A percentile compares a stretch with the other conserved stretches of the same genome.
phyloP scores from a whole-genome alignment of 1,140 invertebrate species.

The Paracyclopina nana region DNA sequence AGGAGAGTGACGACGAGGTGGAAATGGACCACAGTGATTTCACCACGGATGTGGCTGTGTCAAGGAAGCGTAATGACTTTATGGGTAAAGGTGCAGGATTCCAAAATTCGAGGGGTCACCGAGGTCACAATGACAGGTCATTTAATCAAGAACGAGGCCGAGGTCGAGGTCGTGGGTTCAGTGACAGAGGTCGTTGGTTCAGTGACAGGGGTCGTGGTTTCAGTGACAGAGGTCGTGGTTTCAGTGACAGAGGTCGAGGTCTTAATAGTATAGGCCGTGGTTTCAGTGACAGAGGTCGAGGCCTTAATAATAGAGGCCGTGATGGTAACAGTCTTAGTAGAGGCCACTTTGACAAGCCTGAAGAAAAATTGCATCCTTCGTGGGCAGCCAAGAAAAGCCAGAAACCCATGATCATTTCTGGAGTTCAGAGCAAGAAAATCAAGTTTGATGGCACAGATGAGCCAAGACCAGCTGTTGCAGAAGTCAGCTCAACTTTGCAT shows the following conservation, averaged over 20 bases:
- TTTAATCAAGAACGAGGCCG: not conserved
- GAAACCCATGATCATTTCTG: not conserved
- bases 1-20: not conserved
- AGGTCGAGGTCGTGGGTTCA: not conserved
- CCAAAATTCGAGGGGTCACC: not conserved
- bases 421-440: not conserved
- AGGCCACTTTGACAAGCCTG: not conserved
- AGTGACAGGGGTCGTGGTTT: not conserved
- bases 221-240: not conserved
- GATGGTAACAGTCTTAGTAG: too few relatives aligned
- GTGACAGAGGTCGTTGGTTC: not conserved
- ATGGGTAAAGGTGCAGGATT: not conserved
- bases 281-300: not conserved
- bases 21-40: not conserved
- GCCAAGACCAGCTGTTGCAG: not conserved
- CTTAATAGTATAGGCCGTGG: not conserved
- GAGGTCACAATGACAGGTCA: not conserved
- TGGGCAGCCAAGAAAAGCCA: conserved; percentile 8
- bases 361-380: not conserved
- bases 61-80: not conserved
- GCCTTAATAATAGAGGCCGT: not conserved
- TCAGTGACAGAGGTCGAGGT: not conserved
- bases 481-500: not conserved
- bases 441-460: not conserved
- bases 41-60: not conserved